Evolutionary conservation across 2,888 invertebrate species (phyloP).

Genomic region (Diplolepis rosae): DNA sequence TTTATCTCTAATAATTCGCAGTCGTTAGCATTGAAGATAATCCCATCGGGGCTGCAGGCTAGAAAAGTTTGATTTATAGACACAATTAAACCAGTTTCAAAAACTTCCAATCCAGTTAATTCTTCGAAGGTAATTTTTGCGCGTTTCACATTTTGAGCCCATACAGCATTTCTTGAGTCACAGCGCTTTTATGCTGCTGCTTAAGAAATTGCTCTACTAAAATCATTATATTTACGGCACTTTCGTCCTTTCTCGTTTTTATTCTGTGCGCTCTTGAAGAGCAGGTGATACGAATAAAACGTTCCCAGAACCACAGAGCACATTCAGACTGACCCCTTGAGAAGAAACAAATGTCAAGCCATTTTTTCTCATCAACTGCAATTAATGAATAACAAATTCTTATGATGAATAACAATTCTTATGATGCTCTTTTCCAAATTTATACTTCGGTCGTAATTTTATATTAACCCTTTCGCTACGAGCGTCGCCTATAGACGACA

Average conservation of each 20-base stretch:
- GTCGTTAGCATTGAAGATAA: no score
- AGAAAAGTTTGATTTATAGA: no score
- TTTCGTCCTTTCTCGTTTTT: slow-evolving; percentile 15
- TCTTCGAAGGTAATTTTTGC: no score
- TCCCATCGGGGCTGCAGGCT: no score
- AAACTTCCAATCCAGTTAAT: no score
- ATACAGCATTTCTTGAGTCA: slow-evolving; percentile 24
- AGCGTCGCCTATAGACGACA: no score
- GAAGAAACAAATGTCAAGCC: slow-evolving; percentile 31
- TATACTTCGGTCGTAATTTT: not conserved
- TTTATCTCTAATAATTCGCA: no score
- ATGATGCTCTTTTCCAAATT: not conserved
- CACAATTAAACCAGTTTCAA: no score
- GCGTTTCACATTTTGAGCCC: no score
- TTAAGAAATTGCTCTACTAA: slow-evolving; percentile 25
- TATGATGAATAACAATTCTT: no score
- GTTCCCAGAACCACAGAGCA: slow-evolving; percentile 33
- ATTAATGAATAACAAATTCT: not conserved
- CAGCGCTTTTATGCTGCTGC: slow-evolving; percentile 3
- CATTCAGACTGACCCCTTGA: slow-evolving; percentile 34
- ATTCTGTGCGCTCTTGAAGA: slow-evolving; percentile 30
- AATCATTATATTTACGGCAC: slow-evolving; percentile 20
- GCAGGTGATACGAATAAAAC: no score
- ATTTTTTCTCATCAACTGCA: slow-evolving; percentile 32
- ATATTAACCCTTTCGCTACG: no score